Evolutionary conservation across 2,113 vertebrate species (phyloP), one percentile per base, ranked within the genome.

Genomic region (Loxodonta africana): DNA sequence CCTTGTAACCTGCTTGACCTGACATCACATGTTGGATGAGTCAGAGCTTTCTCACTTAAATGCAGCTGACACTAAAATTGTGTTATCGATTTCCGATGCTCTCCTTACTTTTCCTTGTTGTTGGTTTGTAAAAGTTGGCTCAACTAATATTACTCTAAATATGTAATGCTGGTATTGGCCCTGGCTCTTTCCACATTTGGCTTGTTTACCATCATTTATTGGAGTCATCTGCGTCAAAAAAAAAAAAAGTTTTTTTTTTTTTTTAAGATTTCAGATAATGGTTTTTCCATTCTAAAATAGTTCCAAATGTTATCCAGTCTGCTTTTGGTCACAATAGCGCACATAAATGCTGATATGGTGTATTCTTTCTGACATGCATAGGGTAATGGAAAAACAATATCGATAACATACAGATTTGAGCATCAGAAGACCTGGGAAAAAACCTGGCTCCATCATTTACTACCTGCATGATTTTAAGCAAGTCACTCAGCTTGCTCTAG

Each of bases 1-100:
- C 97, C 97, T 96, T 89, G 37, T 74, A 93, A 90, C 62, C 95
- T 85, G 94, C 92, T 88, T 86, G 89, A 85, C 23, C 97, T 98
- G 97, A 98, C 95, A 97, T 97, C 98, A 98, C 97, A 97, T 98
- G 96, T 85, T 80, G 93, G 73, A 88, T 98, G 98, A 98, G 97
- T 98, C 97, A 98, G 97, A 91, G 93, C 95, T 98, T 91, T 97
- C 93, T 98, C 93, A 95, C 95, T 94, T 96, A 96, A 97, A 95
- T 88, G 76, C 81, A 96, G 98, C 95, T 60, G 89, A 98, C 92
- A 88, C 97, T 97, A 97, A 98, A 96, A 97, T 97, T 98, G 91
- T 92, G 88, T 69, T 98, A 98, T 98, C 83, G 97, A 98, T 98
- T 98, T 97, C 98, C 95, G 97, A 95, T 95, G 97, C 90, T 97